Base-by-base conservation (phyloP, 2,113 vertebrate genomes). In the Chionis minor region DNA sequence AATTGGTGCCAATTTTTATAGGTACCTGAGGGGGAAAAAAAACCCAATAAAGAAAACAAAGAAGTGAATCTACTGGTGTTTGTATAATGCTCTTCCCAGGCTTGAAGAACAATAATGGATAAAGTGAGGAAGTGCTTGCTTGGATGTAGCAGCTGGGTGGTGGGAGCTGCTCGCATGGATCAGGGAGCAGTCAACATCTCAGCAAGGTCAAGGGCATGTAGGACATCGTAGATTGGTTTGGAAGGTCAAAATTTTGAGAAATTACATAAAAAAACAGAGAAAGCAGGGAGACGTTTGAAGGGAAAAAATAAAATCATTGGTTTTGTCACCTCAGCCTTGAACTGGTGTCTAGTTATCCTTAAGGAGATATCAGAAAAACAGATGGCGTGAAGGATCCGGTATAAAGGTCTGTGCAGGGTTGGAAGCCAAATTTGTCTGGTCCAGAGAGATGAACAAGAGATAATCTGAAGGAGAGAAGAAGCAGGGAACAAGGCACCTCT, bases 71-170 rank as follows among this genome's bases (percentile, higher is more conserved):
- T 61, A 24, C 14, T 70, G 45, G 19, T 62, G 2, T 44, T 73
- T 45, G 12, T 11, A 9, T 7, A 87, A 15, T 0, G 0, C 3
- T 85, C 23, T 56, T 81, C 26, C 55, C 12, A 38, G 10, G 5
- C 11, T 15, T 75, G 42, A 92, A 88, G 42, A 87, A 47, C 3
- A 67, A 7, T 44, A 81, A 58, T 2, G 9, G 55, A 69, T 14
- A 78, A 92, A 78, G n/a, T 6, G 24, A 84, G 35, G 10, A 47
- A 44, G 21, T 23, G 12, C 12, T 62, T 82, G 8, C 56, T 45
- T 1, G 0, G 22, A 9, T 33, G 10, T 23, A 62, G 14, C 21
- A 66, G 30, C 47, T 49, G 59, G 23, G 32, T 4, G 3, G 14
- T 26, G 9, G 16, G 26, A 86, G 32, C 12, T 73, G 14, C 42